phyloP scores from a whole-genome alignment of 1,140 invertebrate species.

The Pogonus chalceus region DNA sequence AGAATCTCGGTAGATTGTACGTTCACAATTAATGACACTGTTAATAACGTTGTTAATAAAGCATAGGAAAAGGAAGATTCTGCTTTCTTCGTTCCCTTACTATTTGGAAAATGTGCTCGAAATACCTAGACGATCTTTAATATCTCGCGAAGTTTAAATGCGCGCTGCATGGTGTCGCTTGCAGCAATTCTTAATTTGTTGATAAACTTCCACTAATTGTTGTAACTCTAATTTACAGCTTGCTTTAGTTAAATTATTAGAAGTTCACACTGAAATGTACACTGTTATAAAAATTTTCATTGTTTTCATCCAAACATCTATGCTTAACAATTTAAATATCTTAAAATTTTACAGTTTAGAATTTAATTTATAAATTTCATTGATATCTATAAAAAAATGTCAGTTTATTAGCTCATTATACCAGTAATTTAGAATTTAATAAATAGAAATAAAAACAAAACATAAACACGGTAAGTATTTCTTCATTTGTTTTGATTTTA shows the following conservation, averaged over 20 bases:
- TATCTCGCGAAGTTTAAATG: background rate
- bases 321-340: too few species aligned
- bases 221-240: slow-evolving; percentile 16
- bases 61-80: background rate
- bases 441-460: too few species aligned
- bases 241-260: background rate
- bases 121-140: too few species aligned
- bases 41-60: slow-evolving; percentile 7
- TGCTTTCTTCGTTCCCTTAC: background rate
- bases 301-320: too few species aligned
- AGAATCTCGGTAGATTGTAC: too few species aligned
- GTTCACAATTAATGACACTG: slow-evolving; percentile 2
- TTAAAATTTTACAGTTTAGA: too few species aligned
- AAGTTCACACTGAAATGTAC: background rate
- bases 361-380: too few species aligned
- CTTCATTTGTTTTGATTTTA: too few species aligned
- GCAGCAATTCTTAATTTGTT: slow-evolving; percentile 15
- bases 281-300: background rate
- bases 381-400: too few species aligned
- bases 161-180: background rate
- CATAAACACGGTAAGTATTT: too few species aligned
- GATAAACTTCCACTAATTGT: slow-evolving; percentile 16
- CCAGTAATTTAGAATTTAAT: too few species aligned
- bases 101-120: background rate
- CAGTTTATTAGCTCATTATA: too few species aligned